Base-by-base conservation (phyloP, 2,797 vertebrate genomes). In the Gastrophryne carolinensis region DNA sequence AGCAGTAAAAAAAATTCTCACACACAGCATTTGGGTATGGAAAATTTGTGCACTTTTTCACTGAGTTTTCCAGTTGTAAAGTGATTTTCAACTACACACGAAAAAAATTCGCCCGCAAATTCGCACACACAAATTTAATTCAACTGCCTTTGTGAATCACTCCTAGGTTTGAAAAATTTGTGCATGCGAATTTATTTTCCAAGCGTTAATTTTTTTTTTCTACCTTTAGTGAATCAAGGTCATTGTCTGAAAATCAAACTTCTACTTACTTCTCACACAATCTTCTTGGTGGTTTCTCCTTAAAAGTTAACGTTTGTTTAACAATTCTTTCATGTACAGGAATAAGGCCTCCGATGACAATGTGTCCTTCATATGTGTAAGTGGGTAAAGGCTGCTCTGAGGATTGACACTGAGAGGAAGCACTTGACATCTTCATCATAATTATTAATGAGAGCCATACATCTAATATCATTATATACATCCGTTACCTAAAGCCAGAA, bases 261-360 rank as follows among this genome's bases (percentile, higher is more conserved):
- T 5, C 26, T 35, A 32, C 64, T 77, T 62, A 77, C 74, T 65
- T 77, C 21, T 71, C 74, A n/a, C 74, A 77, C 5, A 13, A 27
- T 4, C 49, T 34, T 3, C 9, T 3, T 27, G 27, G 35, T 13
- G 74, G 74, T 2, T 64, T 77, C 12, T 34, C 5, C 15, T 32
- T 64, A 57, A 64, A 77, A 11, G 12, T 71, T 10, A 77, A 3
- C 19, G 35, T 64, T 34, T 29, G 58, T 35, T 77, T 71, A 5
- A 71, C 37, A 2, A 50, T 50, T 64, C 53, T 77, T 12, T 77
- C 60, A 24, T 77, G 74, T 10, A 77, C 74, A 9, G 74, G 74
- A 47, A 77, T 77, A 1, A 77, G 37, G 0, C 49, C 74, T 7
- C 74, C 74, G 6, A 77, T 64, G 5, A 64, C 49, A 4, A 77